A percentile compares a stretch with the other conserved stretches of the same genome.
Conservation (phyloP, 2,888 invertebrate species). For the Cerastis leucographa region DNA sequence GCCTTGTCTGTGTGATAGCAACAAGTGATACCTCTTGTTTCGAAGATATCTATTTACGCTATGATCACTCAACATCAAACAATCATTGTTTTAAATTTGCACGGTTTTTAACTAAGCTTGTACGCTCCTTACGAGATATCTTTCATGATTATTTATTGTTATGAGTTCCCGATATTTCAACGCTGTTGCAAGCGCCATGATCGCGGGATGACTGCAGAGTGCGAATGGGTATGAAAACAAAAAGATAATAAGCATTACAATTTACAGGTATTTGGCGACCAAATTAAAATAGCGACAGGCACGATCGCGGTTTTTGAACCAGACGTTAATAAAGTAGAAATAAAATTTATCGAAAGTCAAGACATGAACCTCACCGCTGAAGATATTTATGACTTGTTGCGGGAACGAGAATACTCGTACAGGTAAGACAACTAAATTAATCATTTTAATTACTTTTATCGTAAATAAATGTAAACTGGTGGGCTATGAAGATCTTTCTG, state of each 20-base stretch:
- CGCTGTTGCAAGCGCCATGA: too few species aligned
- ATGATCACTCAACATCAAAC: not conserved
- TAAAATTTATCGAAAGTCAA: conserved; percentile 24
- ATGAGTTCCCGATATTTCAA: too few species aligned
- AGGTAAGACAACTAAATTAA: conserved; percentile 60
- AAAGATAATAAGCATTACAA: not conserved
- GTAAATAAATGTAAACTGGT: not conserved
- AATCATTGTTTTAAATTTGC: too few species aligned
- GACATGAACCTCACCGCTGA: conserved; percentile 63
- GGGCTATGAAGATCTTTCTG: too few species aligned
- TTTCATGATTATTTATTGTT: too few species aligned
- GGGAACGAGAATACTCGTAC: conserved; percentile 67
- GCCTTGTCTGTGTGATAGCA: not conserved
- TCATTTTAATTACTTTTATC: not conserved
- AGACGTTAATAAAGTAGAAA: too few species aligned
- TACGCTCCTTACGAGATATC: too few species aligned
- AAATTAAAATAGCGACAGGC: conserved; percentile 73
- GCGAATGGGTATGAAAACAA: not conserved
- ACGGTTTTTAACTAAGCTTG: too few species aligned
- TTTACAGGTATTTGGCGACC: conserved; percentile 70
- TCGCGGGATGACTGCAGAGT: too few species aligned
- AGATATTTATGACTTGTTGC: conserved; percentile 69
- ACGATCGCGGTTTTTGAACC: too few species aligned
- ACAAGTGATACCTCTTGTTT: not conserved
- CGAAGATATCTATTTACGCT: not conserved